Base-by-base conservation (phyloP, 2,113 vertebrate genomes). In the Spea multiplicata region DNA sequence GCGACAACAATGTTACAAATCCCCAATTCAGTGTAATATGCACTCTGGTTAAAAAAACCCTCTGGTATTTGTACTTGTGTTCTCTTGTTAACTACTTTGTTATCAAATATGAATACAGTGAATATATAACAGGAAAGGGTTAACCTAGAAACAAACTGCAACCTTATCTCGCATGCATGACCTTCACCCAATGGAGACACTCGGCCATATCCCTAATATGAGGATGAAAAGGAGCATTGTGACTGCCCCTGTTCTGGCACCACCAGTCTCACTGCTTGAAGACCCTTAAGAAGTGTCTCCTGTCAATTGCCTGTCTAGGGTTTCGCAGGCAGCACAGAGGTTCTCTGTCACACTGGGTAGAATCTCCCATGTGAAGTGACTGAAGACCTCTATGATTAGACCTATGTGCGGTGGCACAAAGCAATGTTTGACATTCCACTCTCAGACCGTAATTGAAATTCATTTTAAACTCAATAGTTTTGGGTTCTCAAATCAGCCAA, bases 351-450 rank as follows among this genome's bases (percentile, higher is more conserved):
- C 70, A 59, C 9, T n/a, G 70, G 50, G 70, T 5, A 66, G 70
- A 79, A 66, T 61, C 64, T 79, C 62, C 70, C 50, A 47, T 73
- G 62, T 79, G 71, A 67, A 67, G 77, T 79, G 69, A 66, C 76
- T 78, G 14, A 46, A 71, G 74, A 13, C 59, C 61, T 72, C 61
- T 66, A 44, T 79, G 62, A 79, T 79, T 79, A 72, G 62, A 59
- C 77, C 70, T 47, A 12, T 79, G 61, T 49, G n/a, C 52, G 30
- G 70, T 67, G 44, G 77, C 61, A 79, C 70, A 79, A 79, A 73
- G 70, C 62, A 73, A 79, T 73, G 77, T 79, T 79, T 79, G 77
- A 66, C 77, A 73, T 79, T 73, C 77, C 77, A 79, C 62, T 55
- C 77, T 59, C 70, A 49, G 62, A 47, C 76, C 62, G 12, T 73